Conservation (phyloP, 2,888 invertebrate genomes). For the Scaptomyza reducta region DNA sequence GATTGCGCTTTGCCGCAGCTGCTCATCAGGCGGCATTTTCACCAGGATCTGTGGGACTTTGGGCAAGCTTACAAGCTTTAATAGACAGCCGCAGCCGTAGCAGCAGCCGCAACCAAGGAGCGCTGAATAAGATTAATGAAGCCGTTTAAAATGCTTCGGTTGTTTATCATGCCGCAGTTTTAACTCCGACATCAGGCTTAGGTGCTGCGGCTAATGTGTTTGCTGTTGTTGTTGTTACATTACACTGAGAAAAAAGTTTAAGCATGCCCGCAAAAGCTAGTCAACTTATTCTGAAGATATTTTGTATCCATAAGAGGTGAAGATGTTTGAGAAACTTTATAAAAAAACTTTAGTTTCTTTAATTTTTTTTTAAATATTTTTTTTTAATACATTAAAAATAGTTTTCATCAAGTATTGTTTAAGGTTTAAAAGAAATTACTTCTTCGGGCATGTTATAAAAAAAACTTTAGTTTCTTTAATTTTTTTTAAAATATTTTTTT, state of each 20-base stretch:
- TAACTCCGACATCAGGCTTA: slow-evolving; percentile 38
- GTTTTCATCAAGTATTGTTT: too few species aligned
- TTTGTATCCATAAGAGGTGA: too few species aligned
- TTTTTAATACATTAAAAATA: too few species aligned
- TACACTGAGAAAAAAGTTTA: slow-evolving; percentile 20
- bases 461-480: too few species aligned
- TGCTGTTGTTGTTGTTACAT: slow-evolving; percentile 35
- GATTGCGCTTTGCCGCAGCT: slow-evolving; percentile 64
- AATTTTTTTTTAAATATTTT: too few species aligned
- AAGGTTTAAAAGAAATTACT: too few species aligned
- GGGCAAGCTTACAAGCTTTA: slow-evolving; percentile 71
- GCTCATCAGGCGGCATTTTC: slow-evolving; percentile 45
- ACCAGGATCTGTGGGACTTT: slow-evolving; percentile 27
- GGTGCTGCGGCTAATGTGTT: slow-evolving; percentile 62
- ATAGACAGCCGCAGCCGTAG: slow-evolving; percentile 70
- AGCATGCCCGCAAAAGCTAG: too few species aligned
- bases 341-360: too few species aligned
- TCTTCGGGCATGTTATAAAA: too few species aligned
- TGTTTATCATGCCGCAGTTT: slow-evolving; percentile 78
- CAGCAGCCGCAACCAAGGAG: slow-evolving; percentile 22
- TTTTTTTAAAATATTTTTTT: too few species aligned
- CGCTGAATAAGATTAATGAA: slow-evolving; percentile 83
- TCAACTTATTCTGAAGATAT: too few species aligned
- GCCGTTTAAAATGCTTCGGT: slow-evolving; percentile 83
- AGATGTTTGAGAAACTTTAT: too few species aligned